Base-by-base conservation (phyloP, 2,113 vertebrate species). In the Zosterops lateralis region DNA sequence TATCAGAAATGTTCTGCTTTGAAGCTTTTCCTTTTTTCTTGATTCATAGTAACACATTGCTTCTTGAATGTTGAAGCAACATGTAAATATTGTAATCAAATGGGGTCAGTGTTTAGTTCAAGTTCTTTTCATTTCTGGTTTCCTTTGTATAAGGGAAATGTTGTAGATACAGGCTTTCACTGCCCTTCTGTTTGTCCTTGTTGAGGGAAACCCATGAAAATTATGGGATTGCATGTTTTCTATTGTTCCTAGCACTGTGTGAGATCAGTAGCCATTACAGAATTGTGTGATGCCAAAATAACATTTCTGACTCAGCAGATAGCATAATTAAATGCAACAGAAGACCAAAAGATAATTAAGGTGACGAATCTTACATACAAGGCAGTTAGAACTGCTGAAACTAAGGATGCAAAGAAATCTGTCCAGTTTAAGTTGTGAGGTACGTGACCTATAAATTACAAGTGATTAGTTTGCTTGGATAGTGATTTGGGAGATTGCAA, bases 401-500 rank as follows among this genome's bases (percentile, higher is more conserved):
- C 6, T 38, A 20, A 53, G 24, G 73, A 38, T 58, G 20, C 3
- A 48, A 51, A 53, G 36, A 57, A 57, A 34, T 56, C 47, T 68
- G 7, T 16, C 14, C 6, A 15, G 28, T 81, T 82, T 42, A 42
- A 89, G 38, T 9, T 32, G 4, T 38, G 19, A 73, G 11, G 7
- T 74, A 61, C 5, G 3, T 53, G 38, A 34, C 11, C 38, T 68
- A n/a, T 31, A 40, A 74, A 79, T 45, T 45, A 2, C 26, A 50
- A 36, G 19, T 32, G 17, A 40, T 78, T 38, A 16, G 1, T 50
- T 68, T 74, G 4, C 57, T 60, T 60, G 21, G 19, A 25, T 9
- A 67, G 9, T 1, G 3, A 12, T 36, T 28, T n/a, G 21, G 8
- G 11, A 73, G 26, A 34, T 12, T 11, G 10, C 0, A 0, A 7